Base-by-base conservation (phyloP, 1,140 invertebrate genomes). In the Bilobella aurantiaca region DNA sequence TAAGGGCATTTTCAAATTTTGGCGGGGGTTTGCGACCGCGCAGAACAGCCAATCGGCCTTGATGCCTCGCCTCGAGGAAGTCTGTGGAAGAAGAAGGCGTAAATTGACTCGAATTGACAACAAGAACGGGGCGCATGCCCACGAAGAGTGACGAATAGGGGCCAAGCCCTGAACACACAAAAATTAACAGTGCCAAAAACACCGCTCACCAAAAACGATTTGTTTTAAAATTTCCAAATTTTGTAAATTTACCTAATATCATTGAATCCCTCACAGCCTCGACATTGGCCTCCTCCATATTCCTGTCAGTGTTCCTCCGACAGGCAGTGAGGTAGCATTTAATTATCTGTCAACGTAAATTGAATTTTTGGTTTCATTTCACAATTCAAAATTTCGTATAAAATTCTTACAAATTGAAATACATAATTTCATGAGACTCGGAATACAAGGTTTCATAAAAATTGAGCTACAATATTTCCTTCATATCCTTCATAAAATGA, bases 1-100 rank as follows among this genome's bases (percentile, higher is more conserved):
- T 53, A 23, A 53, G 49, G 25, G 49, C 49, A 53, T 53, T 16
- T 53, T 53, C 49, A 23, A 53, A 53, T 23, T 53, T 53, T 53
- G 49, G 49, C 12, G 49, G 49, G 14, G 49, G 49, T 23, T 53
- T 53, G 8, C 49, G 49, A 18, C 49, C 49, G 14, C 49, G 14
- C 3, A 23, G 5, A 5, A 23, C 12, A 5, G 49, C 23, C 49
- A 23, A 5, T 8, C 23, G 49, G 25, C 23, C 23, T 23, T 23
- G 49, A 8, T 53, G 49, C 12, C 14, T 23, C 12, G 49, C 21
- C 49, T 53, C 49, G 49, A 53, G 14, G 12, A 53, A 16, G 49
- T 53, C 49, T 53, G 49, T 5, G 25, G 14, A 23, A 23, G 49
- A 53, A 53, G 14, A 23, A 53, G 34, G 18, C 8, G 34, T 12